phyloP scores from a whole-genome alignment of 2,113 vertebrate genomes.

The Myrmophylax atrothorax region DNA sequence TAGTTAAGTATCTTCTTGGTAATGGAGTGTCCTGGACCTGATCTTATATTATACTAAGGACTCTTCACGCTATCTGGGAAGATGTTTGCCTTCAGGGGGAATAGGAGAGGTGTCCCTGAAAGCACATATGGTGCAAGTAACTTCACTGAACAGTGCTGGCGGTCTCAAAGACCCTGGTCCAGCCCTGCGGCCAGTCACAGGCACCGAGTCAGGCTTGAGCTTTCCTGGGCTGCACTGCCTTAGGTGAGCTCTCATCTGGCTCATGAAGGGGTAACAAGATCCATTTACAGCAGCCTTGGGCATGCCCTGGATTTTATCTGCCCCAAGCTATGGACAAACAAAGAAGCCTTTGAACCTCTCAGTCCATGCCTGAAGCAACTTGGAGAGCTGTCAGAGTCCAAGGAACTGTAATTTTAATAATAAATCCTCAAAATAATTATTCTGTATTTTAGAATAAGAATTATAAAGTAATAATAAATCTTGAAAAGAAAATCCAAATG shows the following conservation, averaged over 20 bases:
- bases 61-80: not conserved
- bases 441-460: not conserved
- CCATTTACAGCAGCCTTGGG: not conserved
- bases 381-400: not conserved
- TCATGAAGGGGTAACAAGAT: not conserved
- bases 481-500: not conserved
- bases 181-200: not conserved
- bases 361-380: not conserved
- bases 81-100: not conserved
- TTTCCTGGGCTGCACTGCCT: not conserved
- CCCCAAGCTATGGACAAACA: not conserved
- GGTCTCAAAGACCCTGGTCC: accelerated
- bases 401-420: not conserved
- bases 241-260: not conserved
- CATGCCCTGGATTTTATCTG: not conserved
- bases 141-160: not conserved
- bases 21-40: slow-evolving; percentile 48
- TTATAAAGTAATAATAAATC: not conserved
- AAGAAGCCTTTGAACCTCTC: not conserved
- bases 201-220: not conserved
- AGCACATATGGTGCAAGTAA: not conserved
- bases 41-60: not conserved
- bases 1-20: slow-evolving; percentile 63
- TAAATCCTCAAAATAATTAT: not conserved
- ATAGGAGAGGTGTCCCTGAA: not conserved